Evolutionary conservation across 2,113 vertebrate genomes (phyloP).

Genomic region (Telmatochromis bifrenatus): DNA sequence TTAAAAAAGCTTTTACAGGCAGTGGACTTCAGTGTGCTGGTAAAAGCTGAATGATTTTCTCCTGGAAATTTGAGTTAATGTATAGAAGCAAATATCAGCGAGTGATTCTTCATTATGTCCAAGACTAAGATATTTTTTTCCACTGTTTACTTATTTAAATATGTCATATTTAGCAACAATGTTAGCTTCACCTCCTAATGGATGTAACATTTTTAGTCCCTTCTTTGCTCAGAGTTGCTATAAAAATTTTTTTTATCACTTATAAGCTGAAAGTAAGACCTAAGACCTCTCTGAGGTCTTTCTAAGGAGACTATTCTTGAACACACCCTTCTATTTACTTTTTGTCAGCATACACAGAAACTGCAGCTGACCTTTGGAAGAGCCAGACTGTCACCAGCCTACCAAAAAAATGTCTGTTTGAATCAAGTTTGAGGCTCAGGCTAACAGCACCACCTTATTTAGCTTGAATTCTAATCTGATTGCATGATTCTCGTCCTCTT

Average conservation of each 20-base stretch:
- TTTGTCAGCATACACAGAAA: not conserved
- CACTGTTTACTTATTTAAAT: fast-evolving
- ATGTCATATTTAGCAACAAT: not conserved
- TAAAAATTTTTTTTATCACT: fast-evolving
- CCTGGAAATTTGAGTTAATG: not conserved
- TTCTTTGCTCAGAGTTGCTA: not conserved
- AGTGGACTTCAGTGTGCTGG: not conserved
- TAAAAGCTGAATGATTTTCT: not conserved
- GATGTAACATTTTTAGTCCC: not conserved
- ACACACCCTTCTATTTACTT: not conserved
- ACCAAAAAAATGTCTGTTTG: not conserved
- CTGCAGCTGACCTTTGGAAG: not conserved
- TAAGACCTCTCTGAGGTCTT: not conserved
- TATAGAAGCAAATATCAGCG: not conserved
- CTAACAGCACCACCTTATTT: not conserved
- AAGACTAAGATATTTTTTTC: not conserved
- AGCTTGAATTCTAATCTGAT: not conserved
- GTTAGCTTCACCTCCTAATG: not conserved
- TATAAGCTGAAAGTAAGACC: not conserved
- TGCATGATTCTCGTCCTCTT: not conserved
- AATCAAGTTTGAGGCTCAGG: not conserved
- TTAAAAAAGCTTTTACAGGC: not conserved
- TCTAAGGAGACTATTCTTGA: not conserved
- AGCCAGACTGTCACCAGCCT: not conserved
- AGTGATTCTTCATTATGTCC: not conserved